Evolutionary conservation across 2,888 invertebrate genomes (phyloP).

Genomic region (Apodemia zela): DNA sequence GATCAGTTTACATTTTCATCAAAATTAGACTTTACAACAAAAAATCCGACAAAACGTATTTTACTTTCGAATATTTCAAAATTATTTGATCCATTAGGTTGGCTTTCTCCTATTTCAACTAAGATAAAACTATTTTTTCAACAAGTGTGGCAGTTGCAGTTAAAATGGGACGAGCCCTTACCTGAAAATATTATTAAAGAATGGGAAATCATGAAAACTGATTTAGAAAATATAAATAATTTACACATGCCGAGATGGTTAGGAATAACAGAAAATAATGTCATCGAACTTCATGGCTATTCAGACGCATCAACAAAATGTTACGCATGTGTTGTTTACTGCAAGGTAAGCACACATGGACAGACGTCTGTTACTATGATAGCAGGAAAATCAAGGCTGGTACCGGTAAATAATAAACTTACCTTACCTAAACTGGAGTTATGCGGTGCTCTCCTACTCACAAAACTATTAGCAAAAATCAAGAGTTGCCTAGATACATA

Average conservation of each 20-base stretch:
- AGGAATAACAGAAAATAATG: constrained; percentile 10
- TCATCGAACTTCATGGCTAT: constrained; percentile 16
- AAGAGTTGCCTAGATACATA: constrained; percentile 12
- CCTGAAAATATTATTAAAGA: constrained; percentile 16
- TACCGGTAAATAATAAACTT: constrained; percentile 12
- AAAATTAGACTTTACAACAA: too few relatives aligned
- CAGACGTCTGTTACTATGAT: constrained; percentile 5
- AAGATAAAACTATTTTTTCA: constrained; percentile 19
- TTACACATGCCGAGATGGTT: constrained; percentile 21
- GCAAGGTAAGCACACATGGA: not conserved
- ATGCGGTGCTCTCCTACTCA: constrained; percentile 18
- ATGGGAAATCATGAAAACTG: constrained; percentile 12
- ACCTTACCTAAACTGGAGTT: constrained; percentile 17
- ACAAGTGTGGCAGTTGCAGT: constrained; percentile 18
- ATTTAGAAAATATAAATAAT: constrained; percentile 14
- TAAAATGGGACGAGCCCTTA: constrained; percentile 16
- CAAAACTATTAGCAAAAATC: constrained; percentile 12
- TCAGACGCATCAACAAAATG: not conserved
- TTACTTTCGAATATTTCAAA: too few relatives aligned
- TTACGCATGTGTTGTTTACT: constrained; percentile 17
- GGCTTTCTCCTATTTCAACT: too few relatives aligned
- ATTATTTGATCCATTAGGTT: too few relatives aligned
- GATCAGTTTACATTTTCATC: too few relatives aligned
- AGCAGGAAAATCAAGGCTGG: constrained; percentile 20
- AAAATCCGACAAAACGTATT: too few relatives aligned